Evolutionary conservation across 2,888 invertebrate species (phyloP), one percentile per base, ranked within the genome.

Genomic region (Melieria picta): DNA sequence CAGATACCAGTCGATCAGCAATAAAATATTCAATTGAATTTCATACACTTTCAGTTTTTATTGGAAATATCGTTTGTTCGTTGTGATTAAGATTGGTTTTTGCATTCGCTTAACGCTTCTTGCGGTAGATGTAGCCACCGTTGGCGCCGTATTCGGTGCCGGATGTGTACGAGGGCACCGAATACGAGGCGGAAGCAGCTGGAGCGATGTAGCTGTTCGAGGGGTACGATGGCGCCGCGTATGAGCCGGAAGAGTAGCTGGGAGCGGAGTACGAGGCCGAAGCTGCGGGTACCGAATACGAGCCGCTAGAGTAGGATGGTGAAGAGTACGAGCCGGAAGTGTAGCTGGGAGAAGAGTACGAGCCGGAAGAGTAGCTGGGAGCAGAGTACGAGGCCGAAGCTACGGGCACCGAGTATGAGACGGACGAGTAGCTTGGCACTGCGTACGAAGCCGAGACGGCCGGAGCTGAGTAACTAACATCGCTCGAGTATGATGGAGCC

Each of bases 81-180:
- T 30, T 30, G 30, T 30, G 30, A 2, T 30, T 30, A 30, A 30
- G 30, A 30, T 30, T 2, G 30, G 30, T 30, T 30, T 2, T 30
- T 30, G 30, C 30, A 30, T 30, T 30, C 1, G 30, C 30, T 71
- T 76, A 78, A 61, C 69, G 74, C 46, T 67, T 75, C 67, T 50
- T 78, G 61, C 76, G 72, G 75, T 85, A 85, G 65, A 85, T 80
- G 52, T 85, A 85, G 66, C 85, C 85, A n/a, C 85, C 85, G 71
- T 84, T 82, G 74, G 80, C 76, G 46, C 81, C 84, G 74, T 85
- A 85, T 55, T 75, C 74, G 67, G 84, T 84, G 47, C 78, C 65
- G 4, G 60, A 7, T 45, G 30, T 69, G 56, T 43, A 56, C 50
- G 69, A 50, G 45, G 62, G 62, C 7, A 62, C 69, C 11, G 77